Evolutionary conservation across 2,888 invertebrate genomes (phyloP), one percentile per base, ranked within the genome.

Genomic region (Euzophera pinguis): DNA sequence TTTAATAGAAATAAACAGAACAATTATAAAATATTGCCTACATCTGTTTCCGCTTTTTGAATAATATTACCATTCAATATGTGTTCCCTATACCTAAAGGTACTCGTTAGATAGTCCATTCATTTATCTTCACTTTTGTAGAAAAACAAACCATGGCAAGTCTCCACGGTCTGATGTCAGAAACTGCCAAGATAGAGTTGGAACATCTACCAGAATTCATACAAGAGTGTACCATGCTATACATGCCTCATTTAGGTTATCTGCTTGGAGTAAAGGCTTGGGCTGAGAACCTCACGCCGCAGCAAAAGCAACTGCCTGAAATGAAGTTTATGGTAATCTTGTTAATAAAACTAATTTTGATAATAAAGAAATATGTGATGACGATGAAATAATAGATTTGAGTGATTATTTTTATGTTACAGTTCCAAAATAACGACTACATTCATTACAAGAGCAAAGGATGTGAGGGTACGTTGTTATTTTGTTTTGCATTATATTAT

Each of bases 231-330:
- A 91, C 91, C 12, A 92, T 95, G 80, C 77, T 94, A 50, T 95
- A 94, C 73, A 90, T 95, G 70, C 95, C 95, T 0, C 94, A 95
- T 76, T 90, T 95, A 57, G 96, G 97, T 0, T 96, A 96, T 81
- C 82, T 97, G 57, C 85, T 97, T 9, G 94, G 93, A 0, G 92
- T 97, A n/a, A 93, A 93, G 50, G 90, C 92, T 55, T 94, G 94
- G 92, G 90, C 88, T 0, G 84, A 90, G 0, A 69, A 91, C 67
- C 86, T 93, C 51, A 83, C 88, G 3, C 84, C 88, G 47, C 89
- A 92, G 1, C 91, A 93, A 52, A 91, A 92, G 60, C 77, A 92
- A 50, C 81, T 95, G 54, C 92, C 93, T 0, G 92, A 93, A 51
- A 91, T 95, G 72, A 93, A 94, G 67, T 96, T 94, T 69, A 93